These are phyloP conservation scores for Periophthalmus modestus DNA, from an alignment of 2,113 vertebrate species.

Conservation along the genomic window DNA sequence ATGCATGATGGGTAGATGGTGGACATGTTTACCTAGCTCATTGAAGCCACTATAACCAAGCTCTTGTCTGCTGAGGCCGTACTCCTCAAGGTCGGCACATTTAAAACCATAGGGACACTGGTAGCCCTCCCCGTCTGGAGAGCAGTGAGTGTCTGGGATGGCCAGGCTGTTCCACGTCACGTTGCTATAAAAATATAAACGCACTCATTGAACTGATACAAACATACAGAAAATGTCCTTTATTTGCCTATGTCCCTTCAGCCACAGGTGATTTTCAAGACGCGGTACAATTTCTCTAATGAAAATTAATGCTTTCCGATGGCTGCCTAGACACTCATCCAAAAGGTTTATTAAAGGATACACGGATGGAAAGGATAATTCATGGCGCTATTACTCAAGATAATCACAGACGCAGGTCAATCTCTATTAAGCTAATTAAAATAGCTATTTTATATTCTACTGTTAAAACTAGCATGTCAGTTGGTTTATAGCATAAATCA, in stretches of 20 bases:
- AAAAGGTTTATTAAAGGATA: conserved; percentile 73
- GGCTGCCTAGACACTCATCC: conserved; percentile 72
- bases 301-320: conserved; percentile 76
- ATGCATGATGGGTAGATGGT: background rate
- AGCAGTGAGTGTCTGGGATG: conserved; percentile 98
- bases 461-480: conserved; percentile 16
- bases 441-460: conserved; percentile 7
- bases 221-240: background rate
- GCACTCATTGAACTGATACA: background rate
- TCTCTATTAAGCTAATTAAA: conserved; percentile 69
- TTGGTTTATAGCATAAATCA: background rate
- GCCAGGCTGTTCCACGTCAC: conserved; percentile 98
- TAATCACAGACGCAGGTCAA: conserved; percentile 54
- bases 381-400: too few species aligned
- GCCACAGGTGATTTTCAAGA: conserved; percentile 69
- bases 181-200: conserved; percentile 75
- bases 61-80: conserved; percentile 96
- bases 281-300: conserved; percentile 68
- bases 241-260: conserved; percentile 20
- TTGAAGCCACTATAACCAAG: conserved; percentile 99
- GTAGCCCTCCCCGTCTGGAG: conserved; percentile 95
- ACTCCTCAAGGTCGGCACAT: conserved; percentile 90
- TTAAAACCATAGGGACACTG: conserved; percentile 95
- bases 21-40: conserved; percentile 88
- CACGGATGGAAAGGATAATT: conserved; percentile 65